These are phyloP conservation scores for Thaleichthys pacificus DNA, from an alignment of 2,797 vertebrate genomes.

Conservation along the genomic window DNA sequence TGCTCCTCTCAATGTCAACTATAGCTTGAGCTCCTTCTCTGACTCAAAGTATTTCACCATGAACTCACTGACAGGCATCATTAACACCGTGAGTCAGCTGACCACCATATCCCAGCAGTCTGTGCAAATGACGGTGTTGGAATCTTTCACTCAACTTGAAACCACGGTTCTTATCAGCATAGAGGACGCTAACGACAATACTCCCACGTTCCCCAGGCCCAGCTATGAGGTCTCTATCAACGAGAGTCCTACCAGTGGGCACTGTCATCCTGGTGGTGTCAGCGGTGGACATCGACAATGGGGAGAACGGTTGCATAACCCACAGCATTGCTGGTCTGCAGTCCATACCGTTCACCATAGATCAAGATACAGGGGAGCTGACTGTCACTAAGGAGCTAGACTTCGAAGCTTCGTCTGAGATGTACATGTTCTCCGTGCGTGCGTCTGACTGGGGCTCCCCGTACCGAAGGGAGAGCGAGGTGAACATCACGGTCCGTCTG, in stretches of 20 bases:
- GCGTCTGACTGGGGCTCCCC: conserved; percentile 96
- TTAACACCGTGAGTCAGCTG: conserved; percentile 82
- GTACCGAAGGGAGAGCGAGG: conserved; percentile 90
- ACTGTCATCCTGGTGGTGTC: conserved; percentile 82
- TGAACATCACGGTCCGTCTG: conserved; percentile 86
- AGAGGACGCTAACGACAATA: conserved; percentile 86
- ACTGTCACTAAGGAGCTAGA: conserved; percentile 84
- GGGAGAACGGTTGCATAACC: conserved; percentile 90
- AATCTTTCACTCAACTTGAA: conserved; percentile 80
- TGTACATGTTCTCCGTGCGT: conserved; percentile 84
- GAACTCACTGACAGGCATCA: conserved; percentile 87
- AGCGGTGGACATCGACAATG: conserved; percentile 87
- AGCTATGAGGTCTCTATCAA: conserved; percentile 85
- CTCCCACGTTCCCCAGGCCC: conserved; percentile 83
- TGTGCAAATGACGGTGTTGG: conserved; percentile 86
- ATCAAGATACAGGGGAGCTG: conserved; percentile 84
- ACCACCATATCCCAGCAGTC: conserved; percentile 77
- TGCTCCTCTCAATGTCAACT: conserved; percentile 79
- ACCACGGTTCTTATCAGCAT: conserved; percentile 84
- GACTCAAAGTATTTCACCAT: conserved; percentile 83
- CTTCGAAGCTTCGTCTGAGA: conserved; percentile 90
- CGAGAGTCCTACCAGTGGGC: conserved; percentile 84
- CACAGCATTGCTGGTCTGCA: conserved; percentile 84
- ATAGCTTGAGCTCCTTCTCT: conserved; percentile 78
- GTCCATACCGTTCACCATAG: conserved; percentile 84